Base-by-base conservation (phyloP, 2,113 vertebrate genomes). In the Siniperca knerii region DNA sequence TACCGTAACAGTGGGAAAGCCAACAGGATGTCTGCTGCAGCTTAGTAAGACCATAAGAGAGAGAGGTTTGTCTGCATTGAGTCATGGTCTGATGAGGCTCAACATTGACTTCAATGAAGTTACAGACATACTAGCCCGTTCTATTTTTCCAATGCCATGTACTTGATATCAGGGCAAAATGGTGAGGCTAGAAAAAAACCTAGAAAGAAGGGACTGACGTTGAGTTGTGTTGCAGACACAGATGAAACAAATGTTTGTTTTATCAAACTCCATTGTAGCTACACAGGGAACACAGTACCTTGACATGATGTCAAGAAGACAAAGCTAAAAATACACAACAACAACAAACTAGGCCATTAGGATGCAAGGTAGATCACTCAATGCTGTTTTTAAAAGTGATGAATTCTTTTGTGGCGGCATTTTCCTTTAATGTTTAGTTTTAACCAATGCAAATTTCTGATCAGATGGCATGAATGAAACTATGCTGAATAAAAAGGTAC, bases 351-450 rank as follows among this genome's bases (percentile, higher is more conserved):
- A 54, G 12, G n/a, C 35, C 20, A 10, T 7, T 46, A 2, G 3
- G 7, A 58, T 58, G 50, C 11, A 29, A 44, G 44, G 6, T 35
- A 72, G 61, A 54, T 44, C 44, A 70, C 50, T 20, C 11, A 50
- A 8, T 35, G 50, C 35, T 60, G 37, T 60, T 54, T 46, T 69
- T n/a, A 48, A 52, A 3, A 50, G 9, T 20, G 12, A 35, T n/a
- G 5, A 18, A 42, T 46, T 60, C 10, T 76, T 46, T 62, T 8
- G 33, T 4, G 6, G n/a, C 42, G 52, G 35, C 44, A 40, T 62
- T 82, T 76, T 72, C 2, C 20, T 76, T 69, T 46, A 13, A 13
- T 68, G 9, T 60, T 71, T 25, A 29, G 15, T 33, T 64, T 69
- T 18, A 71, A 66, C 21, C 25, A 60, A 4, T 54, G 42, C 15